Evolutionary conservation across 1,140 invertebrate genomes (phyloP).

Genomic region (Anastatus disparis): DNA sequence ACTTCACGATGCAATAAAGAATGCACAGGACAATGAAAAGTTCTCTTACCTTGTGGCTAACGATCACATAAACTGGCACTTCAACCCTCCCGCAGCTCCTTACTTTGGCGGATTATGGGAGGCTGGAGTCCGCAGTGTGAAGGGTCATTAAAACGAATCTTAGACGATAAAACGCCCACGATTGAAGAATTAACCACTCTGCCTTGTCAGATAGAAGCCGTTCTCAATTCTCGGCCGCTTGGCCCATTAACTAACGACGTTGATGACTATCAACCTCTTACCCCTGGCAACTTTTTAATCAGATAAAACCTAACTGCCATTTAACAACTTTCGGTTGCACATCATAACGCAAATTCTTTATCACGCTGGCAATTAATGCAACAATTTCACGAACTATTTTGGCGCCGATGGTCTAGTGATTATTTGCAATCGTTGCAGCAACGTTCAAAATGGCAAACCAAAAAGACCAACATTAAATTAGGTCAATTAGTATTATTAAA

Average conservation of each 20-base stretch:
- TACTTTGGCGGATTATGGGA: constrained; percentile 18
- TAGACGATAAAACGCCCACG: constrained; percentile 10
- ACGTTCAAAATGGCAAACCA: too few relatives aligned
- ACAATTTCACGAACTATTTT: too few relatives aligned
- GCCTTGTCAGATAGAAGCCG: constrained; percentile 37
- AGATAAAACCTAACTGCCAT: not conserved
- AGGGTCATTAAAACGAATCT: constrained; percentile 45
- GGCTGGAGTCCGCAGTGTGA: constrained; percentile 53
- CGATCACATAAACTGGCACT: not conserved
- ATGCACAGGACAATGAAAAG: too few relatives aligned
- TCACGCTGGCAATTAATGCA: too few relatives aligned
- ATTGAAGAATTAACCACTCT: constrained; percentile 38
- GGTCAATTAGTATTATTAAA: too few relatives aligned
- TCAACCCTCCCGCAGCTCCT: not conserved
- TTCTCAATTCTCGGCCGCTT: constrained; percentile 42
- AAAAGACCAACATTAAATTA: too few relatives aligned
- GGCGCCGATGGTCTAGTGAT: too few relatives aligned
- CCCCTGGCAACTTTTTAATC: constrained; percentile 22
- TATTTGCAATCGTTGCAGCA: too few relatives aligned
- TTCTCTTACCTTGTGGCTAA: too few relatives aligned
- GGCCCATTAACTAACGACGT: constrained; percentile 26
- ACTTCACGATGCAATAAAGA: not conserved
- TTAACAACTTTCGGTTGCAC: not conserved
- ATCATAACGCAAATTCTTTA: too few relatives aligned
- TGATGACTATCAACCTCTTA: constrained; percentile 41